Evolutionary conservation across 2,888 invertebrate genomes (phyloP).

Genomic region (Erebia palarica): DNA sequence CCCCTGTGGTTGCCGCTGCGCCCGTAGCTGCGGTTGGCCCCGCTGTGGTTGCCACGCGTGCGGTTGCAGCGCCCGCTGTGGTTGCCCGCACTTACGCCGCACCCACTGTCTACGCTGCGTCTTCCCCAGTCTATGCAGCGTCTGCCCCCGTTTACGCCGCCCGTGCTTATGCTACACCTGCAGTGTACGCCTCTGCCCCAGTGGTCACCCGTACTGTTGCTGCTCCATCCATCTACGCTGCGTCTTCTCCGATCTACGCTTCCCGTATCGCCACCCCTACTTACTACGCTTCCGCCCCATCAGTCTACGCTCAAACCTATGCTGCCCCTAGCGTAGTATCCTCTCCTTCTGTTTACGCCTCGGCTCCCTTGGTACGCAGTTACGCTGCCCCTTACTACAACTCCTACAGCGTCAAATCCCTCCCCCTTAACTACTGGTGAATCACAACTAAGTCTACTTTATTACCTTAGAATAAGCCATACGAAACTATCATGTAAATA

Average conservation of each 20-base stretch:
- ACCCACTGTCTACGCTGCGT: conserved; percentile 43
- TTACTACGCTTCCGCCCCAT: conserved; percentile 31
- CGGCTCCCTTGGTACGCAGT: conserved; percentile 35
- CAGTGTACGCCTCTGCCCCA: conserved; percentile 40
- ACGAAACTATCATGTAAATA: conserved; percentile 39
- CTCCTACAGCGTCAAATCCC: conserved; percentile 31
- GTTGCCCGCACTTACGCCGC: conserved; percentile 36
- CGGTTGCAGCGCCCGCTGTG: conserved; percentile 42
- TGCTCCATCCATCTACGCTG: conserved; percentile 38
- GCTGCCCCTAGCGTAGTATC: conserved; percentile 36
- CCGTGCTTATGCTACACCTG: conserved; percentile 41
- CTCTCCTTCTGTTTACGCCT: conserved; percentile 40
- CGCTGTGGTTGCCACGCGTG: conserved; percentile 44
- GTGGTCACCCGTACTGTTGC: conserved; percentile 39
- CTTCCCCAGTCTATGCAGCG: conserved; percentile 32
- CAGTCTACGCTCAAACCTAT: conserved; percentile 29
- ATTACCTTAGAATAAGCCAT: conserved; percentile 23
- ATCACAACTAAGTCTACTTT: conserved; percentile 11
- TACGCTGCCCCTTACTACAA: conserved; percentile 34
- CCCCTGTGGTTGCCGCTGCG: conserved; percentile 56
- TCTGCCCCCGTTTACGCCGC: conserved; percentile 42
- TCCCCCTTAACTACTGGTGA: conserved; percentile 38
- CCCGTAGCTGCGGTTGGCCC: conserved; percentile 47
- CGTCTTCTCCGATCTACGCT: conserved; percentile 38
- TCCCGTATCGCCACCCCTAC: conserved; percentile 24